Evolutionary conservation across 2,113 vertebrate species (phyloP), one percentile per base, ranked within the genome.

Genomic region (Podarcis cretensis): DNA sequence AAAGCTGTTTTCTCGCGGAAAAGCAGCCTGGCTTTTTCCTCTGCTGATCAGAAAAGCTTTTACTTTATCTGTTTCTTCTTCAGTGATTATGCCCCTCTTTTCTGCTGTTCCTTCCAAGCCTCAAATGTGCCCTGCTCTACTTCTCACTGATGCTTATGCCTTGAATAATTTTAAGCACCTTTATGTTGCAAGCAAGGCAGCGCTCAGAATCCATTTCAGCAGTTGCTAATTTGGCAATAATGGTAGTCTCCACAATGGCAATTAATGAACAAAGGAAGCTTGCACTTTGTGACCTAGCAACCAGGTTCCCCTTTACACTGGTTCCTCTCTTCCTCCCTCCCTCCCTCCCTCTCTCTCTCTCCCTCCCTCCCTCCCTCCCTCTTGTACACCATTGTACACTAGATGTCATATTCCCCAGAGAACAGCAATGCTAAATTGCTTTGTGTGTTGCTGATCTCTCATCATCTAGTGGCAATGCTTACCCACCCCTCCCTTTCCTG

Each of bases 261-360:
- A 88, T 95, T 95, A 95, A 90, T 87, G 92, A 96, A 93, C 90
- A 95, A 95, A 95, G 91, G 87, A 91, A 92, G 85, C 69, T 85
- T 95, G 54, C 43, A 76, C 20, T 91, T 82, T 85, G 93, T 94
- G 94, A 94, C 88, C 85, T 30, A 95, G 92, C 54, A 95, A 81
- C 86, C 81, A 91, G 63, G n/a, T 90, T 81, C 93, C 94, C 78
- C 76, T 87, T 93, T 94, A 86, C 83, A 85, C 48, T 87, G 91
- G 48, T 87, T 94, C 90, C 35, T 92, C 84, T 84, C 76, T 88
- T 37, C 85, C 85, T 30, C 18, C 76, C 16, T 85, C 90, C 82
- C 3, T 9, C n/a, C 9, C 13, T 65, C 86, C 35, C 8, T 1
- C 43, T 9, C 13, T 65, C 86, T 40, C 85, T 87, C 94, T 48